Conservation (phyloP, 2,888 invertebrate genomes). For the Lutraria lutraria region DNA sequence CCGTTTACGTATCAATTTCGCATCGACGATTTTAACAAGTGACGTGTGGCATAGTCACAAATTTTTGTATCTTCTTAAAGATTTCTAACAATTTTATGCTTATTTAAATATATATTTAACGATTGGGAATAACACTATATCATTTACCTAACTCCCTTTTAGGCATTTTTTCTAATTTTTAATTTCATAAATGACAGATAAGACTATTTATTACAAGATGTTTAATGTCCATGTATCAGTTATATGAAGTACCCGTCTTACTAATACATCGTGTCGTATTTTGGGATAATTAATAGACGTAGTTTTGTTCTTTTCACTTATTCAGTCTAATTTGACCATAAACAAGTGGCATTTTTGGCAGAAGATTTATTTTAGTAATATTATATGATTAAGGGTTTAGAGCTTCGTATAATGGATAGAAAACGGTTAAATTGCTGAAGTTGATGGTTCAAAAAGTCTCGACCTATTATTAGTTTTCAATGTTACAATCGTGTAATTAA, state of each 20-base stretch:
- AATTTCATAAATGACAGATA: conserved; percentile 52
- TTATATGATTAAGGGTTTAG: conserved; percentile 41
- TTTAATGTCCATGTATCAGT: conserved; percentile 34
- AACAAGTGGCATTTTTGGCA: conserved; percentile 35
- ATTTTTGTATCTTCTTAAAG: conserved; percentile 14
- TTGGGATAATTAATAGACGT: conserved; percentile 57
- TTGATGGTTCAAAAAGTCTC: conserved; percentile 50
- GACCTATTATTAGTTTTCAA: conserved; percentile 60
- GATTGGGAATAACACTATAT: conserved; percentile 20
- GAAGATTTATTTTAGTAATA: conserved; percentile 49
- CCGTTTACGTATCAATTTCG: conserved; percentile 31
- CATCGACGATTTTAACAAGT: conserved; percentile 9
- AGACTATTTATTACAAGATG: conserved; percentile 23
- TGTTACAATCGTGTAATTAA: conserved; percentile 56
- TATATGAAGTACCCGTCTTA: conserved; percentile 42
- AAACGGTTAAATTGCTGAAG: conserved; percentile 48
- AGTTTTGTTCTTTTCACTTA: conserved; percentile 28
- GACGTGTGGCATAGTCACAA: conserved; percentile 21
- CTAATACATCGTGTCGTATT: conserved; percentile 36
- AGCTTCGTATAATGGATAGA: conserved; percentile 29
- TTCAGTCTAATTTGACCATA: conserved; percentile 59
- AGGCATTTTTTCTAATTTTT: conserved; percentile 34
- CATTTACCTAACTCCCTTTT: conserved; percentile 36
- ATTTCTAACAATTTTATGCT: background rate
- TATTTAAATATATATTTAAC: conserved; percentile 30